These are phyloP conservation scores for Phenacoccus solenopsis DNA, from an alignment of 1,140 invertebrate genomes.

Conservation along the genomic window DNA sequence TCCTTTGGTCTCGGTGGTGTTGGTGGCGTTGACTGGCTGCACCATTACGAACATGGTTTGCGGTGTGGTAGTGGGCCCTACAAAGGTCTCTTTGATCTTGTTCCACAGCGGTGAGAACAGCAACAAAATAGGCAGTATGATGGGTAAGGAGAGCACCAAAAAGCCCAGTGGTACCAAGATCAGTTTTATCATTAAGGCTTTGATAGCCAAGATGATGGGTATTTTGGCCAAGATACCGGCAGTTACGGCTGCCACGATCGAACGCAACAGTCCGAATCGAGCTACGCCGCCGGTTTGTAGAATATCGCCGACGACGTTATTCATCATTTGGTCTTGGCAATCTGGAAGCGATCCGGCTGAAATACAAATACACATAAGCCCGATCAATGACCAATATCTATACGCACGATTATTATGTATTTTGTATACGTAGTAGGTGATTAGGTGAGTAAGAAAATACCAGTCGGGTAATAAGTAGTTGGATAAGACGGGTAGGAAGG, in stretches of 20 bases:
- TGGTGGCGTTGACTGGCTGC: constrained; percentile 15
- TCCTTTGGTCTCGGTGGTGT: constrained; percentile 1
- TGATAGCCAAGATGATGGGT: constrained; percentile 23
- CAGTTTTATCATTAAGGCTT: constrained; percentile 24
- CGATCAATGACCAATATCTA: too few species aligned
- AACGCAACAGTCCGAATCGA: constrained; percentile 20
- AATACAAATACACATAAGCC: too few species aligned
- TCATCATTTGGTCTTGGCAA: constrained; percentile 17
- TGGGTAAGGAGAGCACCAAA: constrained; percentile 20
- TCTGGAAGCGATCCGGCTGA: not conserved
- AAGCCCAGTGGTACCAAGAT: constrained; percentile 22
- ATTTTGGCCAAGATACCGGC: constrained; percentile 25
- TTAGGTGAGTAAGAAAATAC: too few species aligned
- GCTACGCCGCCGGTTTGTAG: constrained; percentile 15
- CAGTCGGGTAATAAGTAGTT: not conserved
- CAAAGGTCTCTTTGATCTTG: constrained; percentile 19
- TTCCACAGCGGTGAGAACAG: constrained; percentile 22
- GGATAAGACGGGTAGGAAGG: not conserved
- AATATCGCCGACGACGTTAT: constrained; percentile 18
- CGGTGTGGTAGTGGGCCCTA: constrained; percentile 13
- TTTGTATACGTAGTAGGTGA: too few species aligned
- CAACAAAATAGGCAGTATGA: constrained; percentile 19
- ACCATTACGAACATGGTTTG: constrained; percentile 17
- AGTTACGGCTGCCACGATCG: constrained; percentile 20
- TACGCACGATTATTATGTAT: too few species aligned